Evolutionary conservation across 2,888 invertebrate species (phyloP), one percentile per base, ranked within the genome.

Genomic region (Agrypnus murinus): DNA sequence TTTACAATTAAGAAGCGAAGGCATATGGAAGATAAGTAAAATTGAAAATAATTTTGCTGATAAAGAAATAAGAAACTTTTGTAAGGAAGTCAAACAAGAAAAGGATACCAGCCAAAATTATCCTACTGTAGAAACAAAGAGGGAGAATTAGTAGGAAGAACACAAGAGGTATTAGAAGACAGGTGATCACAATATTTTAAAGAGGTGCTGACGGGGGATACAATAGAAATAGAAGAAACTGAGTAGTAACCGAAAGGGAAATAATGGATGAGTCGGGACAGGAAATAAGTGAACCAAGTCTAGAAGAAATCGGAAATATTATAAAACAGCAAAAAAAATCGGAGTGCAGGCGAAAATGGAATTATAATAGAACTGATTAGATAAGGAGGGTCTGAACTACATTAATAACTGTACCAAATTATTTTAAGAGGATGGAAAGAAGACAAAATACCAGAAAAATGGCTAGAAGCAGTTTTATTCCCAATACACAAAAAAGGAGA

Each of bases 11-110:
- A 40, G n/a, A 40, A 40, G 40, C 40, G 40, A 40, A 40, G n/a
- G 10, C 40, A 40, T 40, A 40, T 10, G 40, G 40, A 40, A 40
- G n/a, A 40, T 40, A 40, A 40, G n/a, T 9, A 40, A 40, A 9
- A 40, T 40, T 40, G 40, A 40, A n/a, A 40, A n/a, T n/a, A 40
- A 9, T n/a, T 40, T 40, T 40, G n/a, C n/a, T 40, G 40, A 40
- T 9, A 40, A 40, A 10, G 40, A 40, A 40, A 40, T 40, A 40
- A 40, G 40, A 40, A 40, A 40, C n/a, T 40, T 7, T 10, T 40
- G n/a, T 40, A 40, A 40, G n/a, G 40, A 40, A 40, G 40, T 40
- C 40, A 40, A 40, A 10, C 40, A 40, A 10, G 10, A 40, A 40
- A 40, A 40, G 40, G 40, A 40, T 40, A 40, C 10, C 40, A n/a